phyloP scores from a whole-genome alignment of 2,888 invertebrate species.

The Phaonia tiefii region DNA sequence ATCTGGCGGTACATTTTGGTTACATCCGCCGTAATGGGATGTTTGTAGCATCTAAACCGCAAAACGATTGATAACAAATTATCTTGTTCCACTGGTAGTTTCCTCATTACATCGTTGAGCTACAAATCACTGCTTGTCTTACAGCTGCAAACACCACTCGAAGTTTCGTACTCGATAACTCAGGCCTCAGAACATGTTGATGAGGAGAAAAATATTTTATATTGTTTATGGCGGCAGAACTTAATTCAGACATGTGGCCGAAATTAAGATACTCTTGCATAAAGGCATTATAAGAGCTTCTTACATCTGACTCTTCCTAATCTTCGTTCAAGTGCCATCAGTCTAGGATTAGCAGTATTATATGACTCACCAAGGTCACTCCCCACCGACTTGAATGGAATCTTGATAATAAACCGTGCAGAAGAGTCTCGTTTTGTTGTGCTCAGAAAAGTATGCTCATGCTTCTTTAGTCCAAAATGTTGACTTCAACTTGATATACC shows the following conservation, averaged over 20 bases:
- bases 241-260: slow-evolving; percentile 54
- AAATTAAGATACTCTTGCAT: slow-evolving; percentile 39
- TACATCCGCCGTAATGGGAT: slow-evolving; percentile 60
- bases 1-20: slow-evolving; percentile 68
- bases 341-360: too few relatives aligned
- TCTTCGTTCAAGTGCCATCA: slow-evolving; percentile 26
- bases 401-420: too few relatives aligned
- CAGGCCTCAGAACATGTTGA: too few relatives aligned
- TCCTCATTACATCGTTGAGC: slow-evolving; percentile 60
- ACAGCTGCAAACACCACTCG: slow-evolving; percentile 57
- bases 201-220: too few relatives aligned
- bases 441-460: slow-evolving; percentile 27
- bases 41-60: slow-evolving; percentile 50
- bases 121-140: slow-evolving; percentile 60
- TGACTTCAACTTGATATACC: too few relatives aligned
- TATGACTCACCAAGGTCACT: too few relatives aligned
- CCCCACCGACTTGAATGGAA: too few relatives aligned
- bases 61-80: too few relatives aligned
- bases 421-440: slow-evolving; percentile 17
- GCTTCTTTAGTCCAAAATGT: slow-evolving; percentile 29
- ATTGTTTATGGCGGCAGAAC: slow-evolving; percentile 51
- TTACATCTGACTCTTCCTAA: neutral
- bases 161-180: slow-evolving; percentile 61
- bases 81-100: slow-evolving; percentile 51
- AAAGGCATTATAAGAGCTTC: too few relatives aligned